A percentile compares a stretch with the other conserved stretches of the same genome.
These are phyloP conservation scores for Paragorgia papillata DNA, from an alignment of 92 coral and sea anemone species.

Conservation along the genomic window DNA sequence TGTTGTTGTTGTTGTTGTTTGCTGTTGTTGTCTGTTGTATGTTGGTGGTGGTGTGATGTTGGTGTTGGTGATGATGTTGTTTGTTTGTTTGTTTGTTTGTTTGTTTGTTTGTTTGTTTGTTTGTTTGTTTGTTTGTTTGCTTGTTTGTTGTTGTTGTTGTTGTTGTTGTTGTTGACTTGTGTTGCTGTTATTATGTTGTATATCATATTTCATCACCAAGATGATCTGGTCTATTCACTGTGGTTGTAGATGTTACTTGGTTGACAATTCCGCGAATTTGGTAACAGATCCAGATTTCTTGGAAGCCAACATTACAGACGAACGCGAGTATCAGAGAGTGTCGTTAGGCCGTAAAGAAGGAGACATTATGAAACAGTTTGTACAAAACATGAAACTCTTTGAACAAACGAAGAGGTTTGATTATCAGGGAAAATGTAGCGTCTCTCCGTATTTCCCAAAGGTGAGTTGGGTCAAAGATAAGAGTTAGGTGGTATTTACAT, in stretches of 20 bases:
- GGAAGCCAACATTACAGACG: constrained; percentile 92
- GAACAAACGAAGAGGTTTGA: constrained; percentile 78
- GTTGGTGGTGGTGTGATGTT: no score
- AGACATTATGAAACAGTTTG: constrained; percentile 89
- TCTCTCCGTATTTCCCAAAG: constrained; percentile 96
- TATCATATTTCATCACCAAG: no score
- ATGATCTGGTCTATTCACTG: no score
- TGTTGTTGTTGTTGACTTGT: neutral
- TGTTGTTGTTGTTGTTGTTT: no score
- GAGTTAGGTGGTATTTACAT: no score
- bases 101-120: no score
- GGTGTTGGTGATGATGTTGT: no score
- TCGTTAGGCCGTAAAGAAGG: constrained; percentile 98
- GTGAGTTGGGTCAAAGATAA: constrained; percentile 57
- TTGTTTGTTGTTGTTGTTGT: no score
- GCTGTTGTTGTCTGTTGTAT: no score
- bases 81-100: no score
- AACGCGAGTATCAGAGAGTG: constrained; percentile 95
- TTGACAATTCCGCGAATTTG: constrained; percentile 90
- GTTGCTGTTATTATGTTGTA: no score
- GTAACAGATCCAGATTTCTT: constrained; percentile 98
- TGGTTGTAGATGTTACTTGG: constrained; percentile 86
- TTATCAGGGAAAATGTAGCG: constrained; percentile 95
- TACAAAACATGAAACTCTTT: constrained; percentile 71
- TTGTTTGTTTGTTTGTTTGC: no score